Evolutionary conservation across 2,797 vertebrate species (phyloP).

Genomic region (Halcyon leucocephala): DNA sequence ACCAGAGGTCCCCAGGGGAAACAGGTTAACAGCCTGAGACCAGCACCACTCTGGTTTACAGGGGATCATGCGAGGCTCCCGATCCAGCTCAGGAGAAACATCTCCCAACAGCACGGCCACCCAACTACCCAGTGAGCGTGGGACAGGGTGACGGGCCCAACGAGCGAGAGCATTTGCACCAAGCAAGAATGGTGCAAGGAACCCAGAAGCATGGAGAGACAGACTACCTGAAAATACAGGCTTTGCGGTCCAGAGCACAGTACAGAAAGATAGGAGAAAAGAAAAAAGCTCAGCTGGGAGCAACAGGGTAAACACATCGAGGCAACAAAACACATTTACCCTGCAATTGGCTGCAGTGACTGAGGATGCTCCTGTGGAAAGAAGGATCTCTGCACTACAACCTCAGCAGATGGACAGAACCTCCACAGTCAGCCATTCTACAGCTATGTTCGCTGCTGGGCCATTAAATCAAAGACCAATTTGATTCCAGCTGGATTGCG

Average conservation of each 20-base stretch:
- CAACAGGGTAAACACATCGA: not conserved
- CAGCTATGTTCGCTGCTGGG: not conserved
- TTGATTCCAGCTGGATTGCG: conserved; percentile 8
- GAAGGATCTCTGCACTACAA: not conserved
- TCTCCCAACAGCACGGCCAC: rapidly evolving
- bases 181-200: not conserved
- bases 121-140: rapidly evolving
- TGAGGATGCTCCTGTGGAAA: not conserved
- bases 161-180: rapidly evolving
- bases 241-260: not conserved
- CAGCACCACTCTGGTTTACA: rapidly evolving
- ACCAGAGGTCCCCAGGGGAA: not conserved
- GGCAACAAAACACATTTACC: not conserved
- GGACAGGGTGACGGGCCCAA: not conserved
- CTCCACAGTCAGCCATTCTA: not conserved
- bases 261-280: not conserved
- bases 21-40: not conserved
- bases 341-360: not conserved
- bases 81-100: not conserved
- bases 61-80: not conserved
- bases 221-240: not conserved
- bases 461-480: not conserved
- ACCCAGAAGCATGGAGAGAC: not conserved
- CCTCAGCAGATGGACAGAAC: not conserved
- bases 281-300: not conserved